Evolutionary conservation across 1,140 invertebrate species (phyloP).

Genomic region (Drosophila setifemur): DNA sequence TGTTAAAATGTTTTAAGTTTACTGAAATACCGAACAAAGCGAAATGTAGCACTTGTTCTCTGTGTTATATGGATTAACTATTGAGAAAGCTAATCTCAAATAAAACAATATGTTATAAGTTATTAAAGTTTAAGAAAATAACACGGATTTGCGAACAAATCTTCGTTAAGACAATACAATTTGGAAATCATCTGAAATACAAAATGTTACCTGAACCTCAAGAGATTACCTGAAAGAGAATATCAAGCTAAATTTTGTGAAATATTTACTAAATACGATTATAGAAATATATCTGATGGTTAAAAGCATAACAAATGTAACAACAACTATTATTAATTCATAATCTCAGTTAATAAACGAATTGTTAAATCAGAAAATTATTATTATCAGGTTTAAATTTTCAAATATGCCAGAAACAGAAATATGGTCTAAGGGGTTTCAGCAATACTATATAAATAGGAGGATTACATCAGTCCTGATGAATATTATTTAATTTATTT

Average conservation of each 20-base stretch:
- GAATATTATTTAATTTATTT: no score
- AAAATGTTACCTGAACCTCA: slow-evolving; percentile 14
- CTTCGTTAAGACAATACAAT: slow-evolving; percentile 8
- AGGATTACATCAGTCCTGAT: no score
- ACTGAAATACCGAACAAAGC: no score
- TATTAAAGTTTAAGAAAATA: not conserved
- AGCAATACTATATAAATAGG: no score
- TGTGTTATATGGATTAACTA: not conserved
- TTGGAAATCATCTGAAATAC: not conserved
- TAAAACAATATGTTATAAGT: not conserved
- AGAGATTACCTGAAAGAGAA: slow-evolving; percentile 2
- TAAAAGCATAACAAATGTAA: not conserved
- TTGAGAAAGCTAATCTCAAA: not conserved
- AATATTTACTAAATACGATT: not conserved
- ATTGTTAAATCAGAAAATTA: no score
- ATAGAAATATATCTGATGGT: not conserved
- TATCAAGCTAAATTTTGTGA: not conserved
- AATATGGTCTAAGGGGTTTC: no score
- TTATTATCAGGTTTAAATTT: no score
- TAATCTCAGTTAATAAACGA: slow-evolving; percentile 19
- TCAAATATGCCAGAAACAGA: no score
- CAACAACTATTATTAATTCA: not conserved
- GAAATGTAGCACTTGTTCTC: no score
- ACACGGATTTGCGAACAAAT: not conserved
- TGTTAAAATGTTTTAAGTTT: no score